Base-by-base conservation (phyloP, 2,113 vertebrate genomes). In the Protobothrops flavoviridis region DNA sequence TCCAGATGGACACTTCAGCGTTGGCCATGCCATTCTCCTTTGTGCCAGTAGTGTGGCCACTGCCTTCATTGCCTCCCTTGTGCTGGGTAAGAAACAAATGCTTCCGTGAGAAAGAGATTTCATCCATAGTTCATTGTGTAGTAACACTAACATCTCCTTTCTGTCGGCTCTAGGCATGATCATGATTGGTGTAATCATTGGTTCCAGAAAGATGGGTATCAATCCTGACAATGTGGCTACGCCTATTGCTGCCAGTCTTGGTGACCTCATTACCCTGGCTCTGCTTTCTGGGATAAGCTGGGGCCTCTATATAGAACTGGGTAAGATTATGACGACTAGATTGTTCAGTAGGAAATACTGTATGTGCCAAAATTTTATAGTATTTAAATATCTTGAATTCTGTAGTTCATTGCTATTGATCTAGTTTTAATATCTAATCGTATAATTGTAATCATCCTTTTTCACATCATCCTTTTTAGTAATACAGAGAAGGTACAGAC, bases 171-270 rank as follows among this genome's bases (percentile, higher is more conserved):
- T 95, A 99, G 99, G 99, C 10, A 97, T 99, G 97, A 98, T 99
- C 88, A 99, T 99, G 99, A 99, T 99, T 0, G 99, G 99, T 0
- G 99, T 99, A 89, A 99, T 99, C 97, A 97, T 99, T 0, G 99
- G 98, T 5, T 98, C 99, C 96, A 98, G 98, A 94, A 99, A 98
- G 97, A 98, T 99, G 55, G 99, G 99, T 90, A 99, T 99, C 96
- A 99, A 99, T 89, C 99, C 99, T 5, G 99, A 99, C 95, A 99
- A 99, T 0, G 99, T 99, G 87, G 99, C 99, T 95, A 99, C 99
- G 0, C 99, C 99, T 13, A 99, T 99, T 5, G 99, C 99, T 56
- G 99, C 99, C 92, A 99, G 99, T 95, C 97, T 99, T 88, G 99
- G 99, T 17, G 99, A 99, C 96, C 98, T 99, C 94, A 99, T 99